Base-by-base conservation (phyloP, 2,113 vertebrate genomes). In the Chelonoidis abingdonii region DNA sequence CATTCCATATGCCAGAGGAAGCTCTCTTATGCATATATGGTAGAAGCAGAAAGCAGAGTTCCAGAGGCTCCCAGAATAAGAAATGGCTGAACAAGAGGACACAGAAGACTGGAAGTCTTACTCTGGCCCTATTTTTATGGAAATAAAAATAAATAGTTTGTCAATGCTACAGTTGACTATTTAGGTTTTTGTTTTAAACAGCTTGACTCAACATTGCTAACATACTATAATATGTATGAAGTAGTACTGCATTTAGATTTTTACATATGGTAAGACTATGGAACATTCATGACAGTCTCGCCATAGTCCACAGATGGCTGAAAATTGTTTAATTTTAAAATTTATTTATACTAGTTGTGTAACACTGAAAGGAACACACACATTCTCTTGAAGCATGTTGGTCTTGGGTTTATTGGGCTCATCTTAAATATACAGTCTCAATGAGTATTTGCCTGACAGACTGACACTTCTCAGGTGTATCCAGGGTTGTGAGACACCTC, bases 191-290 rank as follows among this genome's bases (percentile, higher is more conserved):
- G 27, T 29, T 94, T 79, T 69, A 69, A 91, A 44, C 35, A 80
- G 29, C 41, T 88, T 57, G 78, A 35, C 13, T 31, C 47, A 53
- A 16, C 1, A 76, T 1, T 52, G 47, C 80, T 25, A 49, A 65
- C 62, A 83, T 41, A 65, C 16, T 25, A 41, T 3, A 57, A 22
- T 19, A 59, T 54, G 1, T 6, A 49, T 3, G 27, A 86, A 65
- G 76, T 0, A 87, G 82, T 59, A 56, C 25, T 44, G 49, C 29
- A 54, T 0, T 10, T 1, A 16, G n/a, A 91, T 52, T 27, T 50
- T 0, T 0, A 1, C 52, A 65, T 17, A 83, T 47, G 29, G 31
- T 35, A 16, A 65, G 14, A n/a, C 16, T 35, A 52, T 49, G 16
- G n/a, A 75, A 65, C 11, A 35, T 1, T 10, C 69, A 53, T 21